These are phyloP conservation scores for Oncorhynchus nerka DNA, from an alignment of 2,113 vertebrate genomes.

Conservation along the genomic window DNA sequence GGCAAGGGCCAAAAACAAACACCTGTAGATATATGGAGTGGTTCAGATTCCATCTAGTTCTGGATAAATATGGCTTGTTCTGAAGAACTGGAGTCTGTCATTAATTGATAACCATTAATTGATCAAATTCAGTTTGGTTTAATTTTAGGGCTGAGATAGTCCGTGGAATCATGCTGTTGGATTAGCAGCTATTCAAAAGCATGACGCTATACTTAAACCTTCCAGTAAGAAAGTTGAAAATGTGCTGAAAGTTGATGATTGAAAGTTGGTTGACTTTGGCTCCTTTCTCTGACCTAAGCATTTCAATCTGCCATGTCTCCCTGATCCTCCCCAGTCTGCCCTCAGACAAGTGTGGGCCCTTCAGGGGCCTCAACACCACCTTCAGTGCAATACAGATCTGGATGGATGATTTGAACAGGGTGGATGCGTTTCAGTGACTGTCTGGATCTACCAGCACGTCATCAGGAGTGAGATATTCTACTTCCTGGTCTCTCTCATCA, in stretches of 20 bases:
- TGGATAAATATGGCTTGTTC: no score
- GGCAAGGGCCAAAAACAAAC: no score
- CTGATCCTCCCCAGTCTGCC: slow-evolving; percentile 74
- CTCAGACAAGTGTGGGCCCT: slow-evolving; percentile 87
- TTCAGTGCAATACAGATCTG: slow-evolving; percentile 78
- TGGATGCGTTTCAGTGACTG: slow-evolving; percentile 64
- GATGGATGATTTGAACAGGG: slow-evolving; percentile 63
- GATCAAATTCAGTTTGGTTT: no score
- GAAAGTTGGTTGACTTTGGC: fast-evolving
- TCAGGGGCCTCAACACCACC: slow-evolving; percentile 77
- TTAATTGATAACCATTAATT: no score
- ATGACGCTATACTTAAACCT: background rate
- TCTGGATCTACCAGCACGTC: slow-evolving; percentile 87
- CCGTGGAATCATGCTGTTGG: no score
- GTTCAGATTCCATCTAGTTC: no score
- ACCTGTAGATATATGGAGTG: no score
- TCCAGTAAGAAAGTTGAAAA: background rate
- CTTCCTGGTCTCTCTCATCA: slow-evolving; percentile 77
- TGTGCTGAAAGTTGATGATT: no score
- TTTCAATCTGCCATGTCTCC: background rate
- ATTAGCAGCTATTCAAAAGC: no score
- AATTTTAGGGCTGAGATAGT: no score
- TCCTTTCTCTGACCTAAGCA: background rate
- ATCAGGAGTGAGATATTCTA: slow-evolving; percentile 86
- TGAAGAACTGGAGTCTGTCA: no score